These are phyloP conservation scores for Seriola dumerili DNA, from an alignment of 2,113 vertebrate genomes.

Conservation along the genomic window DNA sequence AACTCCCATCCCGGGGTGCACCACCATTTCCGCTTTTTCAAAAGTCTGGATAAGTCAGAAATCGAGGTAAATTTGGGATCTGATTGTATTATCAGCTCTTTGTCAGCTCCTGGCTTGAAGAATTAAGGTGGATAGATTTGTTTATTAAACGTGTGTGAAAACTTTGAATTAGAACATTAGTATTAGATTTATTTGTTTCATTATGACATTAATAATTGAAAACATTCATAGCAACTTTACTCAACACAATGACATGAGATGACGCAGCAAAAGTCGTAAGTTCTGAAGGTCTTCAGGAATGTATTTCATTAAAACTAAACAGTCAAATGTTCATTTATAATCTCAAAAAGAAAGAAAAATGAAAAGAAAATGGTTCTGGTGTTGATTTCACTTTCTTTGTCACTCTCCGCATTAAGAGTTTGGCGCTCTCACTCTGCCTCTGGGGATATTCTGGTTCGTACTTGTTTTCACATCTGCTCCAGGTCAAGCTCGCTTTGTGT, in stretches of 20 bases:
- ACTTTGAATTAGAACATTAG: not conserved
- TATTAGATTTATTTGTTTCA: not conserved
- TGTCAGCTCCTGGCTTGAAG: not conserved
- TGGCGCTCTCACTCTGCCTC: not conserved
- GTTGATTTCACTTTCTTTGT: not conserved
- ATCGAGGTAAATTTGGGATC: constrained; percentile 63
- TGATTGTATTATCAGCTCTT: not conserved
- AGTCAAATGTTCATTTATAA: not conserved
- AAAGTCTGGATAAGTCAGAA: constrained; percentile 54
- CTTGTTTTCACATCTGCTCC: constrained; percentile 36
- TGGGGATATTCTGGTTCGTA: not conserved
- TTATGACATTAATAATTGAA: no score
- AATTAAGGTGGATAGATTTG: not conserved
- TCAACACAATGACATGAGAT: not conserved
- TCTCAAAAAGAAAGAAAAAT: accelerated
- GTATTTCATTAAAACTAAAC: not conserved
- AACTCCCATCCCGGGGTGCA: constrained; percentile 47
- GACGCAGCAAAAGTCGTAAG: not conserved
- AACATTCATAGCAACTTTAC: no score
- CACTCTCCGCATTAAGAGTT: not conserved
- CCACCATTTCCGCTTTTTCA: constrained; percentile 80
- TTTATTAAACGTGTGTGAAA: not conserved
- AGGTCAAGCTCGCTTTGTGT: not conserved
- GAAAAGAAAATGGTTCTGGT: not conserved
- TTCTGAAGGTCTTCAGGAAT: not conserved